Base-by-base conservation (phyloP, 2,888 invertebrate species). In the Metacarcinus magister region DNA sequence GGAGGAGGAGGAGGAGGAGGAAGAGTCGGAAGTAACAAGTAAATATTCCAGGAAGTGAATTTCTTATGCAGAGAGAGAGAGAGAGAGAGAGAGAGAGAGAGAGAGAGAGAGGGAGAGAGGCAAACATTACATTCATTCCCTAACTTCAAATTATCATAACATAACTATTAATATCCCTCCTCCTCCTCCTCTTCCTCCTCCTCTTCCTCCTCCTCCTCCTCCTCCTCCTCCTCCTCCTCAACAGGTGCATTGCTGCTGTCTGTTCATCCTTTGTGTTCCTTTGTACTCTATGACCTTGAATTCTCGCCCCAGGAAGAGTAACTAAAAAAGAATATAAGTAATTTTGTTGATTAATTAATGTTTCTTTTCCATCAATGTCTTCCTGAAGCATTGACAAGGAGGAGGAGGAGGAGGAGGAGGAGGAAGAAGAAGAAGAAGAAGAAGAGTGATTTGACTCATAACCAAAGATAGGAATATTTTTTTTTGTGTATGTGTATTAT, bases 361-460 rank as follows among this genome's bases (percentile, higher is more conserved):
- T 82, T 82, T 32, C 82, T 32, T 23, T 82, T 3, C 32, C 0
- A 82, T 5, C 7, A 8, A 8, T 82, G 7, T 19, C 67, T 67
- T 7, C 67, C 3, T 19, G 67, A 8, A 23, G 7, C 23, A 2
- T 3, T 67, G 67, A 3, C 32, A 8, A 82, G 28, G 82, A 82
- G 82, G 82, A 82, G 82, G 82, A 82, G 82, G 82, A 67, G 67
- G 67, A 67, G 67, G 67, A 67, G n/a, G 67, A 67, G n/a, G 67
- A 67, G n/a, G 67, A 48, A n/a, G n/a, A 67, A 23, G 67, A 67
- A n/a, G 67, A 67, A 5, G 67, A 67, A 23, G 67, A 67, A n/a
- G 10, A 16, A 4, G 16, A 67, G 19, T 54, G 54, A 54, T 54
- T 54, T 54, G 54, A n/a, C n/a, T n/a, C n/a, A n/a, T 54, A 54